Conservation (phyloP, 2,797 vertebrate species). For the Falco biarmicus region DNA sequence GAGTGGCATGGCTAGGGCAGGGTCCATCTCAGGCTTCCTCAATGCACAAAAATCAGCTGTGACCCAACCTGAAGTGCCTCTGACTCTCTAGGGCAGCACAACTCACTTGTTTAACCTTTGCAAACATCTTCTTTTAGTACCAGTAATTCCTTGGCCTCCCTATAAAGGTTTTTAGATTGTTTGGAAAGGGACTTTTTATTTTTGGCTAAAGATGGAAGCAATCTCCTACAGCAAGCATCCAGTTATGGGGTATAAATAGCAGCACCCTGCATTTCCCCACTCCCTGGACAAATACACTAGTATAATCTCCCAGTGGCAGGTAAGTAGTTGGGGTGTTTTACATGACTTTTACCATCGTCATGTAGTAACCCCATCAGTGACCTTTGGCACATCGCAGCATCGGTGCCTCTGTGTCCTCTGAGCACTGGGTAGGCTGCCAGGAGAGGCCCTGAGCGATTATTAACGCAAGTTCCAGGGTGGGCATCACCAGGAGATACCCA, state of each 20-base stretch:
- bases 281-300: neutral
- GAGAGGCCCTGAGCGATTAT: neutral
- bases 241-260: neutral
- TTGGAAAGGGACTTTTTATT: neutral
- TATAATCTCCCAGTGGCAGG: neutral
- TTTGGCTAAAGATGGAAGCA: neutral
- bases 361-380: accelerated
- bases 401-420: accelerated
- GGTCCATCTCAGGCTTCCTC: neutral
- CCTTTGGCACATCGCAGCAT: accelerated
- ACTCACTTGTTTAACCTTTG: neutral
- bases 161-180: neutral
- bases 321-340: neutral
- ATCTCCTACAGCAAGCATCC: neutral
- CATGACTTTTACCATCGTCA: neutral
- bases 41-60: neutral
- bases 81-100: neutral
- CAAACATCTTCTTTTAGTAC: neutral
- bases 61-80: neutral
- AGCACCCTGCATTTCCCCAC: neutral
- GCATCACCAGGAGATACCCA: neutral
- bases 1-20: neutral
- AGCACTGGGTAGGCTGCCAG: neutral
- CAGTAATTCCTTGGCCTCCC: neutral
- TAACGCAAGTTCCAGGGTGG: neutral